Percentiles rank a stretch among this genome's conserved stretches.
phyloP scores from a whole-genome alignment of 1,140 invertebrate genomes.

The Neoseiulus cucumeris region DNA sequence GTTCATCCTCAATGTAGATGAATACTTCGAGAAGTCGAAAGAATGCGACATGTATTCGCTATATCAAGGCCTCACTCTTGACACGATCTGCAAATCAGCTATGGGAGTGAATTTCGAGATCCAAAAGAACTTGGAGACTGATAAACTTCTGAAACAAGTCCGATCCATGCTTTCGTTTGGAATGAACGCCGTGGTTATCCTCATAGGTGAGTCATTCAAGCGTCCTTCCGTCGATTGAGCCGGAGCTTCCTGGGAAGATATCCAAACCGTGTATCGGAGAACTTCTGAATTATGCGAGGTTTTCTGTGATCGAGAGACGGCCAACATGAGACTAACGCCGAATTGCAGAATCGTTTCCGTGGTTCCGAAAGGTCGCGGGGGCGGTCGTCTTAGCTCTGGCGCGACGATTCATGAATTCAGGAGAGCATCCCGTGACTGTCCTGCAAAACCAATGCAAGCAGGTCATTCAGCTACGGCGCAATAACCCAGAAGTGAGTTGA shows the following conservation, averaged over 20 bases:
- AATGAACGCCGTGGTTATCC: too few relatives aligned
- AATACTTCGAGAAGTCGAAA: neutral
- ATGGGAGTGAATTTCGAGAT: neutral
- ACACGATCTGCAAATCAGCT: neutral
- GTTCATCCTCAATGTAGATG: neutral
- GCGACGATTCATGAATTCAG: neutral
- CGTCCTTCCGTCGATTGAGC: too few relatives aligned
- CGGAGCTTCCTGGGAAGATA: too few relatives aligned
- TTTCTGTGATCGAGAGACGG: too few relatives aligned
- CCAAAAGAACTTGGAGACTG: neutral
- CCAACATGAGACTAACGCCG: too few relatives aligned
- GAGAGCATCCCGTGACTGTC: neutral
- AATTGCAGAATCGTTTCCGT: neutral
- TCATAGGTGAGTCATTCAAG: too few relatives aligned
- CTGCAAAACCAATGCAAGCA: neutral
- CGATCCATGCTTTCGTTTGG: neutral
- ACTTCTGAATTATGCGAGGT: too few relatives aligned
- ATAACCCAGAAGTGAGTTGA: neutral
- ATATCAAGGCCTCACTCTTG: neutral
- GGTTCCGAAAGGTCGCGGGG: neutral
- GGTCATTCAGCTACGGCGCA: neutral
- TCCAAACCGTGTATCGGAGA: too few relatives aligned
- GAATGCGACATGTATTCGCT: neutral
- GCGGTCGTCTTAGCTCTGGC: neutral
- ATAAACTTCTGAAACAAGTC: neutral